These are phyloP conservation scores for Perca fluviatilis DNA, from an alignment of 2,113 vertebrate species.

Conservation along the genomic window DNA sequence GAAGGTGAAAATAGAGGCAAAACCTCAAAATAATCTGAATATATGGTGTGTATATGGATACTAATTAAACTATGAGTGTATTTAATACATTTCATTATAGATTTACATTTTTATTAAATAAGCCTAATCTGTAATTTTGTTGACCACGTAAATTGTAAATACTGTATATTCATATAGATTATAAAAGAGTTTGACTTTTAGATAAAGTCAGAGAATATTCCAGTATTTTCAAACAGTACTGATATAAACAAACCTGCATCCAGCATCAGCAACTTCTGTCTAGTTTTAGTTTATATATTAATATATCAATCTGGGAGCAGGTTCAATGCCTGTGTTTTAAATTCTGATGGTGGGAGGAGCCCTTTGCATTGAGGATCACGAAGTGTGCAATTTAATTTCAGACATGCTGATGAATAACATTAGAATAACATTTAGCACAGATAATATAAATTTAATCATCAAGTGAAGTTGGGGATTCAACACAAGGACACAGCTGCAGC, in stretches of 20 bases:
- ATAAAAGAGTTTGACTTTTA: background rate
- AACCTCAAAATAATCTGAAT: background rate
- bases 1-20: background rate
- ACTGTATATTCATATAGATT: background rate
- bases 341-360: too few species aligned
- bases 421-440: too few species aligned
- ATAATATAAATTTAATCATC: too few species aligned
- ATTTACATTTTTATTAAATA: background rate
- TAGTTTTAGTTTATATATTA: too few species aligned
- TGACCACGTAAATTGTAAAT: background rate
- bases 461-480: too few species aligned
- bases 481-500: too few species aligned
- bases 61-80: background rate
- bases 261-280: background rate
- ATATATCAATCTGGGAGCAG: too few species aligned
- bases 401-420: too few species aligned
- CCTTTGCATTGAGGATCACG: too few species aligned
- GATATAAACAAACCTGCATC: background rate
- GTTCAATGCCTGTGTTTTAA: too few species aligned
- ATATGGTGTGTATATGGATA: background rate
- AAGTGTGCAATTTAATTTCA: too few species aligned
- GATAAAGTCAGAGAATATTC: background rate
- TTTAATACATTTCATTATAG: background rate
- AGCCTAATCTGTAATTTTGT: background rate
- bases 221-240: background rate